Evolutionary conservation across 2,113 vertebrate genomes (phyloP), one percentile per base, ranked within the genome.

Genomic region (Plecturocebus donacophilus): DNA sequence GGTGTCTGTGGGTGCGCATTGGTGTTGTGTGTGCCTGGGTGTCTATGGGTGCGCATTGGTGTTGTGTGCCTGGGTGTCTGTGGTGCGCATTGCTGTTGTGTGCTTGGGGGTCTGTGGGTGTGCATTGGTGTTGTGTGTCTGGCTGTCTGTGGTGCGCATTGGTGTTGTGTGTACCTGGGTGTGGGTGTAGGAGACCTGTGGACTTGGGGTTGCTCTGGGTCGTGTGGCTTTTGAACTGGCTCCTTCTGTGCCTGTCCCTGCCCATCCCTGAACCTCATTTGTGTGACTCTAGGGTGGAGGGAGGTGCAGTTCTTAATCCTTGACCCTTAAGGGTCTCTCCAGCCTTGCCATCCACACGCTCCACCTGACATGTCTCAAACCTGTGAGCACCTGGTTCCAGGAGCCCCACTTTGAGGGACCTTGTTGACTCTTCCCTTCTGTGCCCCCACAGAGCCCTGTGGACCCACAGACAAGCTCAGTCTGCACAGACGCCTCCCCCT

Each of bases 171-270:
- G 61, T 68, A 32, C 66, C 66, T 68, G 66, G 13, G 45, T 35
- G 4, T 14, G 27, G 6, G 0, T 8, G 6, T 17, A 2, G 42
- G 38, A 12, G 6, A 77, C 85, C 61, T 12, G 61, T 64, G 61
- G 54, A 13, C 52, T 16, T 0, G 0, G 14, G 38, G 58, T 56
- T 35, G 49, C 71, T 42, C 10, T 52, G 35, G 35, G 58, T 8
- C 21, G 3, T 19, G 12, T 45, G 0, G 0, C 7, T 30, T 87
- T 80, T 9, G 25, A 35, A 25, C 85, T 4, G 10, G 19, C 40
- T 17, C 10, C 17, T 16, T 23, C 61, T 0, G 1, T 64, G 14
- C 81, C 35, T 21, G 0, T 9, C 30, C 23, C 19, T 8, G 0
- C 38, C 42, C 0, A 20, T 30, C 45, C 47, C 35, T 4, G 32